Conservation (phyloP, 2,113 vertebrate species). For the Lates calcarifer region DNA sequence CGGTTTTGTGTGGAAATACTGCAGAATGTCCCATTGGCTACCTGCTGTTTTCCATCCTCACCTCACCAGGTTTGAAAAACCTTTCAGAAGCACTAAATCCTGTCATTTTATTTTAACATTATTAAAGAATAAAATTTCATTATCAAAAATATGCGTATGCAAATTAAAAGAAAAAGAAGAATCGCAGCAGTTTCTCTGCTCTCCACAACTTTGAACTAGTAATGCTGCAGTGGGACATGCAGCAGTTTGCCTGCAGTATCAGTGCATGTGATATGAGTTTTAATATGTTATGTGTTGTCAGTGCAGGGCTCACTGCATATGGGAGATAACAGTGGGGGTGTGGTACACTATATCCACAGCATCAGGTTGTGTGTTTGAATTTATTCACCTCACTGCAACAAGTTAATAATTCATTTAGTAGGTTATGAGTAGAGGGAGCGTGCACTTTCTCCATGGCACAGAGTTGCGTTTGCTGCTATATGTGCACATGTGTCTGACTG, state of each 20-base stretch:
- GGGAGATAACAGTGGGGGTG: conserved; percentile 3
- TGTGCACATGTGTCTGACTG: background rate
- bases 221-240: conserved; percentile 1
- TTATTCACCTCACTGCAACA: conserved; percentile 10
- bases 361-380: background rate
- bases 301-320: conserved; percentile 9
- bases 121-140: background rate
- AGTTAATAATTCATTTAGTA: conserved; percentile 29
- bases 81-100: background rate
- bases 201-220: background rate
- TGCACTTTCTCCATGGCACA: background rate
- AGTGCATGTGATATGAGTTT: conserved; percentile 6
- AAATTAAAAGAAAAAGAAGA: too few relatives aligned
- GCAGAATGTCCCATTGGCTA: background rate
- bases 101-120: background rate
- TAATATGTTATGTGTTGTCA: background rate
- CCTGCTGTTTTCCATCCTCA: background rate
- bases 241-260: background rate
- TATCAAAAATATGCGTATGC: background rate
- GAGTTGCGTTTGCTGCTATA: background rate
- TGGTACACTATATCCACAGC: conserved; percentile 1
- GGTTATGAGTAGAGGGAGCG: background rate
- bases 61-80: too few relatives aligned
- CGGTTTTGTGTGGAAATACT: background rate
- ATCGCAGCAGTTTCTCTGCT: background rate